Percentiles rank a stretch among this genome's conserved stretches.
Evolutionary conservation across 2,888 invertebrate species (phyloP).

Genomic region (Agriotes lineatus): DNA sequence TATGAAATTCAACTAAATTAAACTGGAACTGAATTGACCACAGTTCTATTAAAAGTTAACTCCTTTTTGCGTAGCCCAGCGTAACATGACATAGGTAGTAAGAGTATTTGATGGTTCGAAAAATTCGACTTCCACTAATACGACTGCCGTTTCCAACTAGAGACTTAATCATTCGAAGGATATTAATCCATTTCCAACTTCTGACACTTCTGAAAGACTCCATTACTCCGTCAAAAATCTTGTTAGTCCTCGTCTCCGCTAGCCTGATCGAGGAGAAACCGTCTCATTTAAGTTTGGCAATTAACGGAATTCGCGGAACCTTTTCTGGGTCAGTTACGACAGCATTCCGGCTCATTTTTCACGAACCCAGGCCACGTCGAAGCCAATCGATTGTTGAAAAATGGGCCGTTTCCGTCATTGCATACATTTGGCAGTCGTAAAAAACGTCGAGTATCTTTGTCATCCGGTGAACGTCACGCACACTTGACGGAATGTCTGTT

Average conservation of each 20-base stretch:
- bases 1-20: no score
- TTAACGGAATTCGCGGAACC: conserved; percentile 32
- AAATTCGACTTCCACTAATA: no score
- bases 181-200: conserved; percentile 33
- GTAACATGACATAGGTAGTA: no score
- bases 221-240: conserved; percentile 31
- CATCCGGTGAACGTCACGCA: conserved; percentile 20
- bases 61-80: no score
- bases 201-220: conserved; percentile 36
- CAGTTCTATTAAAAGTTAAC: no score
- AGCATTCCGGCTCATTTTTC: conserved; percentile 20
- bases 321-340: conserved; percentile 13
- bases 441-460: conserved; percentile 2
- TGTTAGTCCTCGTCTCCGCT: conserved; percentile 18
- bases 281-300: conserved; percentile 36
- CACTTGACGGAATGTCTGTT: conserved; percentile 49
- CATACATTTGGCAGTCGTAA: not conserved
- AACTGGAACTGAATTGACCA: no score
- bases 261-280: not conserved
- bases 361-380: not conserved
- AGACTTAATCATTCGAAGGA: conserved; percentile 5
- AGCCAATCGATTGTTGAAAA: not conserved
- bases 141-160: not conserved
- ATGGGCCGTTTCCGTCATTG: not conserved
- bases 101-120: no score